Base-by-base conservation (phyloP, 2,888 invertebrate genomes). In the Thelaira solivaga region DNA sequence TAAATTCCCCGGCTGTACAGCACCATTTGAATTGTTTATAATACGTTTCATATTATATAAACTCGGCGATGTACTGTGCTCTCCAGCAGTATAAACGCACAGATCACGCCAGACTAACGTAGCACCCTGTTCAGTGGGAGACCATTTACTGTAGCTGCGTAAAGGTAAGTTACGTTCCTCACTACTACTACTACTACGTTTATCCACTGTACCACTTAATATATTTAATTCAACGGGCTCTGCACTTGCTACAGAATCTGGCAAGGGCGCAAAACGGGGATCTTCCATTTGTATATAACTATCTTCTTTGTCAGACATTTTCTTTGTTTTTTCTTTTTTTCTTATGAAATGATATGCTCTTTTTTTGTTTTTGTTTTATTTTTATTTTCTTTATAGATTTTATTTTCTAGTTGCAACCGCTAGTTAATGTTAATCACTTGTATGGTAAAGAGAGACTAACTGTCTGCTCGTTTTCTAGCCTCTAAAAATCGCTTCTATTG, bases 101-200 rank as follows among this genome's bases (percentile, higher is more conserved):
- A 96, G 88, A 85, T 96, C 94, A 51, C 92, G 90, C 96, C 96
- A 96, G 0, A 94, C 93, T 29, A 96, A 89, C 0, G 95, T 95
- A 55, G 94, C 91, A 0, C 93, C 94, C 49, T 93, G 92, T 73
- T 91, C 91, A 16, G 90, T 86, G 3, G 91, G 91, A 20, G 91
- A 90, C 91, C 91, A 91, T 82, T 90, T 89, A 47, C 88, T 90
- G 81, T 91, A 91, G 82, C 89, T 90, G 59, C 90, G 83, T 64
- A 88, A 49, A 1, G 89, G 88, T 24, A 88, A 74, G 76, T 87
- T 88, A 10, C 86, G 83, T 80, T 88, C 88, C 4, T 86, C 87
- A 76, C 86, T 86, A 76, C 87, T 88, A 72, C 87, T 87, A 76
- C 87, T 87, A 73, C 87, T 87, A 8, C 88, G 84, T 55, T 86